Evolutionary conservation across 2,888 invertebrate genomes (phyloP), one percentile per base, ranked within the genome.

Genomic region (Scelioninae gen. 2): DNA sequence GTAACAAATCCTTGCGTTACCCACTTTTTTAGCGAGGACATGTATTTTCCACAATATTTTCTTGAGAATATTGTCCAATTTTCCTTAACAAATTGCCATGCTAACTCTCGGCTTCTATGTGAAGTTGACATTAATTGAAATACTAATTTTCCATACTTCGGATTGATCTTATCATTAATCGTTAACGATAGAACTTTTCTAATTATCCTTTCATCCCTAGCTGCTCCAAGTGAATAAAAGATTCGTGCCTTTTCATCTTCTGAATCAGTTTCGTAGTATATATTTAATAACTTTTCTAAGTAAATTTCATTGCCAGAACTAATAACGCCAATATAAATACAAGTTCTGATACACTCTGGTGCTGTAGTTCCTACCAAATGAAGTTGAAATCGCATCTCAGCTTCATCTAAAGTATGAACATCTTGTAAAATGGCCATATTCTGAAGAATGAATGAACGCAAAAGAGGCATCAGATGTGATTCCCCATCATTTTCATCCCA

Each of bases 21-120:
- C 61, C 69, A 70, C n/a, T 63, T 70, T 5, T 70, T 70, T 18
- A 70, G 2, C 2, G 6, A 9, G 2, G 69, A 70, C 55, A 70
- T 55, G 16, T 63, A 57, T n/a, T 63, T 22, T 0, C 63, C 70
- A 25, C 70, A 70, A 6, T 70, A 63, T 10, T 57, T 70, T 6
- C 53, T 57, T 0, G 70, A 57, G 6, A 37, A 70, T 10, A 9
- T 31, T 0, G n/a, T 2, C 70, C 70, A 70, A 7, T 57, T 6
- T 22, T 64, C 43, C 10, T 70, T 70, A 10, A 70, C 41, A 19
- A 70, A 70, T 0, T 45, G 16, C 70, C 70, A 63, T 2, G 70
- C 63, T 5, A 52, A 52, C n/a, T 50, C 50, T 0, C 70, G 55
- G 7, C 63, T 70, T 35, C 2, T 50, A 2, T 58, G 50, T 0